Evolutionary conservation across 2,888 invertebrate species (phyloP), one percentile per base, ranked within the genome.

Genomic region (Ichneumoninae sp.): DNA sequence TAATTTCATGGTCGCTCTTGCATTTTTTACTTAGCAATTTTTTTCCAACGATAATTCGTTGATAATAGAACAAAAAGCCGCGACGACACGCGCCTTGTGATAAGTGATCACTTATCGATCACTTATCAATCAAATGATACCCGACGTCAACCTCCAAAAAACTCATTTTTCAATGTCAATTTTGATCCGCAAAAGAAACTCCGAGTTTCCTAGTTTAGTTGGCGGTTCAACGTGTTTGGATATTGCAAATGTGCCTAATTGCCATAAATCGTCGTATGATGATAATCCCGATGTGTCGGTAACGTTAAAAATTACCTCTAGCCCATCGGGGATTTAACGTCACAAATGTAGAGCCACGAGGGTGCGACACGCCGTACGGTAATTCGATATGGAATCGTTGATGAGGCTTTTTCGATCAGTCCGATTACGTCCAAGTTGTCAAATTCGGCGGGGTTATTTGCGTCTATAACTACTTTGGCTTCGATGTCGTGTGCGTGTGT

Each of bases 401-500:
- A 65, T 52, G 69, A 68, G 30, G 68, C 80, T 71, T 78, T 81
- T 81, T 70, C 40, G 44, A 47, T 66, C 40, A 10, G 62, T 65
- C 44, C 71, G 75, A 79, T 76, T 71, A 71, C 71, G 75, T 82
- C 62, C 50, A 74, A 70, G 52, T 40, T 78, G 74, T 74, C 74
- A 75, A 75, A 70, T 78, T 78, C 78, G 69, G 74, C 74, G 78
- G 70, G 65, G 33, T 7, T 33, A 13, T 30, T 62, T 33, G 62
- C 1, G n/a, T 30, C 62, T 62, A 33, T 33, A 70, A 70, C 54
- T 66, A 33, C 33, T 16, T 30, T 6, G 10, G 52, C 16, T 13
- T 66, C 54, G 54, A 22, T 66, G 50, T 52, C 60, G 72, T 75
- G 70, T 54, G 36, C 0, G 33, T 22, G 52, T 62, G 65, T 75